Evolutionary conservation across 2,888 invertebrate species (phyloP).

Genomic region (Euclidia mi): DNA sequence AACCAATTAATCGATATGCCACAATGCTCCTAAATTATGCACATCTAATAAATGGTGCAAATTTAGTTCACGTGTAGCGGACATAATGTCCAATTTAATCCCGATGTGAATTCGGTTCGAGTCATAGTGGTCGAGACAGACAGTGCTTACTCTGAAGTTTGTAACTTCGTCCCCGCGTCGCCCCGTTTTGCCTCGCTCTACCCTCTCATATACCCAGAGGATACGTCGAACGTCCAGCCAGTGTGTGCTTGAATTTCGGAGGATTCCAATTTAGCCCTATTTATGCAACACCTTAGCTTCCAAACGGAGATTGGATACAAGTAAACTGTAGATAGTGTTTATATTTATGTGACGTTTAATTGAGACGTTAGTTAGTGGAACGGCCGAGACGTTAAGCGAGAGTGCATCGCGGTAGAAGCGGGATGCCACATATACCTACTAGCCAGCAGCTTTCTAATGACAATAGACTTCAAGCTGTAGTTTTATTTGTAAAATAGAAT

Average conservation of each 20-base stretch:
- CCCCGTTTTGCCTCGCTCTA: constrained; percentile 34
- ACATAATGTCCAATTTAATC: constrained; percentile 79
- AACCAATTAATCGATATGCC: constrained; percentile 48
- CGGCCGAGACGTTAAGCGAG: not conserved
- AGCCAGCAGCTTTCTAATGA: too few species aligned
- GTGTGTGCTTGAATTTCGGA: constrained; percentile 73
- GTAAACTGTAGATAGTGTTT: constrained; percentile 17
- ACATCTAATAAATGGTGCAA: constrained; percentile 52
- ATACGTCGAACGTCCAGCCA: constrained; percentile 66
- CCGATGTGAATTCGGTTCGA: constrained; percentile 72
- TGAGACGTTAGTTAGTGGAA: not conserved
- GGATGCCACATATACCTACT: too few species aligned
- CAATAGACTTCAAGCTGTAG: too few species aligned
- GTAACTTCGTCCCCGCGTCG: constrained; percentile 71
- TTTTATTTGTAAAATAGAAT: too few species aligned
- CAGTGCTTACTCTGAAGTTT: constrained; percentile 82
- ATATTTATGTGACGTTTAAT: constrained; percentile 16
- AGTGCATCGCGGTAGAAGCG: too few species aligned
- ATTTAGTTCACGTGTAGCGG: constrained; percentile 71
- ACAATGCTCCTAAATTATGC: constrained; percentile 44
- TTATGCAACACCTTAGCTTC: constrained; percentile 75
- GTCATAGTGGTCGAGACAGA: constrained; percentile 73
- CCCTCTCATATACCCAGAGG: constrained; percentile 65
- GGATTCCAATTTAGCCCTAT: constrained; percentile 79
- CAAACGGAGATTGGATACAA: constrained; percentile 57